Evolutionary conservation across 2,797 vertebrate species (phyloP).

Genomic region (Scolopax bukidnonensis): DNA sequence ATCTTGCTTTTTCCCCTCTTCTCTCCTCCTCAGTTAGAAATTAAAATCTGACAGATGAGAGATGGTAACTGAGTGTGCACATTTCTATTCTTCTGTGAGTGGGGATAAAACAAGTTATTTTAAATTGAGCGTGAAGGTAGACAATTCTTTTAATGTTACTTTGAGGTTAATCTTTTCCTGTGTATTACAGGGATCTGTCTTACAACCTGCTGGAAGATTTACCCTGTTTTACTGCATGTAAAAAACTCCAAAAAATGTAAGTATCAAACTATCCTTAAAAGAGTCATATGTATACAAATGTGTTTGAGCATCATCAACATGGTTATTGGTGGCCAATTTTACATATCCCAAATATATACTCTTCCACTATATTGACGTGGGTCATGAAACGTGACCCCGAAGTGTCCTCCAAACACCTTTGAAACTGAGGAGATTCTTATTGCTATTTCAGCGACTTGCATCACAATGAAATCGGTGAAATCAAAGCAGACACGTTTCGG

Average conservation of each 20-base stretch:
- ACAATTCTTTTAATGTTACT: not conserved
- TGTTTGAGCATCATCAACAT: not conserved
- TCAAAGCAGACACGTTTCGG: conserved; percentile 86
- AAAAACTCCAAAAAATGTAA: conserved; percentile 92
- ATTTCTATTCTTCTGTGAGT: not conserved
- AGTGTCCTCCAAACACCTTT: conserved; percentile 29
- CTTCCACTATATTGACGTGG: not conserved
- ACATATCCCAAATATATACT: not conserved
- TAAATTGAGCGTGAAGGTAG: not conserved
- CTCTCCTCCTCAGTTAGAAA: not conserved
- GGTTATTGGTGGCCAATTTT: not conserved
- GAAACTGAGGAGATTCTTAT: conserved; percentile 47
- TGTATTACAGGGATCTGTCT: conserved; percentile 88
- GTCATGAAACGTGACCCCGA: not conserved
- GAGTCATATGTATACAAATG: not conserved
- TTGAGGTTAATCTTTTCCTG: conserved; percentile 27
- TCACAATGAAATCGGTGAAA: conserved; percentile 89
- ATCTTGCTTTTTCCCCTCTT: not conserved
- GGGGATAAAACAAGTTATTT: not conserved
- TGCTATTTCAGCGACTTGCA: conserved; percentile 87
- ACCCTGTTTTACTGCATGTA: conserved; percentile 88
- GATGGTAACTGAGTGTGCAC: not conserved
- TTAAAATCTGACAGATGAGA: not conserved
- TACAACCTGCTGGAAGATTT: conserved; percentile 89
- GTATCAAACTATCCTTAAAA: conserved; percentile 42